Base-by-base conservation (phyloP, 2,113 vertebrate species). In the Chamaetylas fuelleborni region DNA sequence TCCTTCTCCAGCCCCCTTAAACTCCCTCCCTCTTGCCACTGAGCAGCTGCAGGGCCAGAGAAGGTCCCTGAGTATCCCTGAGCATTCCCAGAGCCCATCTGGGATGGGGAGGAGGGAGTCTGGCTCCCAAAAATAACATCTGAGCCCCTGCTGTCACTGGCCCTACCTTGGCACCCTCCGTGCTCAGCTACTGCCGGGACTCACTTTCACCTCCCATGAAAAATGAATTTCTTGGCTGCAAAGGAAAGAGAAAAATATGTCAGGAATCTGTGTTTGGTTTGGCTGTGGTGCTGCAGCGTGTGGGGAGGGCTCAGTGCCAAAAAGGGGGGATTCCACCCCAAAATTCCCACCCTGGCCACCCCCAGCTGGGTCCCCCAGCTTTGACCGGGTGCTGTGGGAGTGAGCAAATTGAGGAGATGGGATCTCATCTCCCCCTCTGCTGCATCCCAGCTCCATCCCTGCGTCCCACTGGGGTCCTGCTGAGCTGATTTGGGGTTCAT, bases 131-230 rank as follows among this genome's bases (percentile, higher is more conserved):
- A 98, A 97, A 90, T 96, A 97, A 96, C 97, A 97, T 90, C 42
- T 69, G 71, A 96, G 95, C 83, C 97, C 40, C 77, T 90, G 86
- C 96, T 92, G 97, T 97, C 98, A 98, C 81, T 76, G 88, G 96
- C 93, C 84, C 19, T 98, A 98, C 98, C 97, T 97, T 95, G 96
- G 83, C 92, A 94, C 90, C 96, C 96, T 97, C 97, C 70, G 95
- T 31, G 91, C 95, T 95, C 93, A 91, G 97, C 96, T 96, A 97
- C 98, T 97, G 96, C 95, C 64, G 95, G 67, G 61, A 67, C 88
- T 76, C 91, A 31, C 96, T 92, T 82, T 95, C 96, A 97, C 96
- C 97, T 97, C 97, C 98, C 96, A 95, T 97, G 97, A 97, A 98
- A 90, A 57, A 67, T 72, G 93, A 34, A 81, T 83, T 92, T 96